phyloP scores from a whole-genome alignment of 2,113 vertebrate species.

The Fulica atra region DNA sequence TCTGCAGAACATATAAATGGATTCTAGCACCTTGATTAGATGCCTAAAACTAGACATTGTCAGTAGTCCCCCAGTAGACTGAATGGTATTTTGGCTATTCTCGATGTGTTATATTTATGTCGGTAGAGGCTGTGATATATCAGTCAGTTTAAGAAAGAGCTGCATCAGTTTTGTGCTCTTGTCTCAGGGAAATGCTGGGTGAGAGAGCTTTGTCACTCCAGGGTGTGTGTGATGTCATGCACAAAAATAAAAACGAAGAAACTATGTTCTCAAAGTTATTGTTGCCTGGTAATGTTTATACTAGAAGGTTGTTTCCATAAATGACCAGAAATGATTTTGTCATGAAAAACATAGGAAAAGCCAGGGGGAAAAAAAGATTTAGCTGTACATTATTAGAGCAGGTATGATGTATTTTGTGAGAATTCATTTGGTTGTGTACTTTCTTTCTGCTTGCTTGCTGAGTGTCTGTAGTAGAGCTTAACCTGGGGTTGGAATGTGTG shows the following conservation, averaged over 20 bases:
- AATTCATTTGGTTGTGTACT: neutral
- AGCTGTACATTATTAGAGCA: neutral
- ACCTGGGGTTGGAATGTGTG: neutral
- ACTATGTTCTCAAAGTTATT: neutral
- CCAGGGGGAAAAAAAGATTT: neutral
- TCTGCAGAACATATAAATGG: neutral
- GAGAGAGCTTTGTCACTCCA: neutral
- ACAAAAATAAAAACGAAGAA: neutral
- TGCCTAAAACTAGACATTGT: neutral
- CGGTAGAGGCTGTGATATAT: neutral
- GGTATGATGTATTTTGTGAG: neutral
- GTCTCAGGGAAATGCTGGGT: neutral
- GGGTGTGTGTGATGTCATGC: neutral
- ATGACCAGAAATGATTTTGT: neutral
- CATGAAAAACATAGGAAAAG: neutral
- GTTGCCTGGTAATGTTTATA: neutral
- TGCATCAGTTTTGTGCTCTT: neutral
- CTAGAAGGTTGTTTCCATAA: neutral
- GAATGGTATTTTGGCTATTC: neutral
- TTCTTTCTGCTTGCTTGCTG: neutral
- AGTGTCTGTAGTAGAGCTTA: neutral
- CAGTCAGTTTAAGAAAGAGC: neutral
- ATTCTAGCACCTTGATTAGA: neutral
- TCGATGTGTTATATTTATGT: neutral
- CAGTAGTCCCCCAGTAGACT: neutral